These are phyloP conservation scores for Zonitis immaculata DNA, from an alignment of 2,888 invertebrate species.

Conservation along the genomic window DNA sequence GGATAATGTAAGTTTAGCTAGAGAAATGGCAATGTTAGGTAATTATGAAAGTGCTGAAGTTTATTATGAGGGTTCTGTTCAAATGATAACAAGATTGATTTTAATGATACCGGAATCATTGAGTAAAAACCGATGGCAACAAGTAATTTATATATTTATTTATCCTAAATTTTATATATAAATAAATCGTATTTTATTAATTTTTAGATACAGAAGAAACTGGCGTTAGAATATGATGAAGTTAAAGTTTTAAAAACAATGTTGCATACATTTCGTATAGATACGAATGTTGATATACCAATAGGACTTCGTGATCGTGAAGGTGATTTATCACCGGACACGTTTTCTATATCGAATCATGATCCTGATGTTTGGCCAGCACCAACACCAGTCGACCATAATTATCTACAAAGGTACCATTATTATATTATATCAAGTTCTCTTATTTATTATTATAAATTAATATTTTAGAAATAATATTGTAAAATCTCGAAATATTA, in stretches of 20 bases:
- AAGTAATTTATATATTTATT: slow-evolving; percentile 52
- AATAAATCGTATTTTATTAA: slow-evolving; percentile 3
- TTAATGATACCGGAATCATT: slow-evolving; percentile 74
- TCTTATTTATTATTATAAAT: neutral
- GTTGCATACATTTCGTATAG: slow-evolving; percentile 70
- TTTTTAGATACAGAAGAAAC: slow-evolving; percentile 76
- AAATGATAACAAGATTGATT: slow-evolving; percentile 83
- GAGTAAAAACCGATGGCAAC: slow-evolving; percentile 84
- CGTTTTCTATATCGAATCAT: slow-evolving; percentile 57
- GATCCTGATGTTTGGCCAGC: slow-evolving; percentile 89
- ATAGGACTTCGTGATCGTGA: slow-evolving; percentile 55
- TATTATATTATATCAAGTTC: neutral
- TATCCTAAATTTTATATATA: neutral
- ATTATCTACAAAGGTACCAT: slow-evolving; percentile 48
- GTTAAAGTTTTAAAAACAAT: slow-evolving; percentile 77
- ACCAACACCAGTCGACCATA: slow-evolving; percentile 73
- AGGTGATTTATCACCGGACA: slow-evolving; percentile 60
- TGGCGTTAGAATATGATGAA: slow-evolving; percentile 85
- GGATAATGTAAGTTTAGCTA: slow-evolving; percentile 90
- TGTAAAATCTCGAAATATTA: slow-evolving; percentile 36
- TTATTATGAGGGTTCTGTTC: slow-evolving; percentile 89
- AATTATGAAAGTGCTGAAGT: slow-evolving; percentile 93
- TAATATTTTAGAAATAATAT: slow-evolving; percentile 31
- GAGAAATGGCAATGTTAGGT: slow-evolving; percentile 92
- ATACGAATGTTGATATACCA: slow-evolving; percentile 54